Evolutionary conservation across 1,140 invertebrate species (phyloP).

Genomic region (Copidosoma floridanum): DNA sequence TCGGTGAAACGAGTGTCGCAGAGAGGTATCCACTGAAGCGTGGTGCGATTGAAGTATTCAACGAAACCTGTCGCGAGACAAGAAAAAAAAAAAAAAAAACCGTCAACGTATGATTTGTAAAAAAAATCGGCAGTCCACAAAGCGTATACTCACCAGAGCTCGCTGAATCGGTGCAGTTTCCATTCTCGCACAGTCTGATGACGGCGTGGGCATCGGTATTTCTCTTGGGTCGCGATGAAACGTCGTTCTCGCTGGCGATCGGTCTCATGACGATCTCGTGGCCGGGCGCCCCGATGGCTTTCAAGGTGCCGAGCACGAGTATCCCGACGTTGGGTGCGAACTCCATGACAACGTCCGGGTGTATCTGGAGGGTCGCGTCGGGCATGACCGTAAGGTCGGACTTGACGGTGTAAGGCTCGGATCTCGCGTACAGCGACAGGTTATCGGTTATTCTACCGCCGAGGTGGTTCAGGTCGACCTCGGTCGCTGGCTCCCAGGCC

Average conservation of each 20-base stretch:
- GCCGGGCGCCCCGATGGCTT: slow-evolving; percentile 76
- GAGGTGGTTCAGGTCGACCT: slow-evolving; percentile 67
- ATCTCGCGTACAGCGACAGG: slow-evolving; percentile 66
- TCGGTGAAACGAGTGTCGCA: slow-evolving; percentile 95
- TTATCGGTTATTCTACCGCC: slow-evolving; percentile 81
- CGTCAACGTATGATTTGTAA: too few relatives aligned
- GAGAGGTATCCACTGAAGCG: slow-evolving; percentile 93
- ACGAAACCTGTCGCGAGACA: slow-evolving; percentile 64
- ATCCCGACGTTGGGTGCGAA: slow-evolving; percentile 97
- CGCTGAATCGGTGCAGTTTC: slow-evolving; percentile 64
- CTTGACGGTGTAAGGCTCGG: slow-evolving; percentile 77
- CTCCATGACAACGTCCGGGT: slow-evolving; percentile 87
- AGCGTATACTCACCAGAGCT: slow-evolving; percentile 64
- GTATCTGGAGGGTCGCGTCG: slow-evolving; percentile 78
- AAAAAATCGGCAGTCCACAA: background rate
- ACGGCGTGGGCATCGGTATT: slow-evolving; percentile 50
- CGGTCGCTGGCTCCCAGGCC: slow-evolving; percentile 57
- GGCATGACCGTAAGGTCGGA: slow-evolving; percentile 98
- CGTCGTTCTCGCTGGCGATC: slow-evolving; percentile 38
- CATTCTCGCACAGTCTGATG: slow-evolving; percentile 72
- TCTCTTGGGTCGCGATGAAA: slow-evolving; percentile 17
- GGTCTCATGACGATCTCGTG: slow-evolving; percentile 85
- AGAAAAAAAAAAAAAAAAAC: too few relatives aligned
- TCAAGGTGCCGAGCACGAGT: slow-evolving; percentile 88
- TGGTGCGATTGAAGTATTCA: slow-evolving; percentile 93